Evolutionary conservation across 2,113 vertebrate genomes (phyloP).

Genomic region (Centropristis striata): DNA sequence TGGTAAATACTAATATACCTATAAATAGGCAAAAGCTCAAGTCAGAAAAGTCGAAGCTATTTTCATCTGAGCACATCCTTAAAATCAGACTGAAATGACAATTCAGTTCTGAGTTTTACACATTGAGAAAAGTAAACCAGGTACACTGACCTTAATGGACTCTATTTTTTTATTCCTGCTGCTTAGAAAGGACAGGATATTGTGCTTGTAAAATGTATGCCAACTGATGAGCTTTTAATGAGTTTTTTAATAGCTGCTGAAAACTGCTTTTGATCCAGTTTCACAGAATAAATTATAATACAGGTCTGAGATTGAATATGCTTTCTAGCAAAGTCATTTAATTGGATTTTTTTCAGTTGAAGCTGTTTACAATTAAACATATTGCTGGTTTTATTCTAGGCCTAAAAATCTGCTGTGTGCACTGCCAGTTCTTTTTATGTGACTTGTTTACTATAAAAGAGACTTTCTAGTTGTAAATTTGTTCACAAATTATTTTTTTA

Average conservation of each 20-base stretch:
- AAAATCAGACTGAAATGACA: conserved; percentile 6
- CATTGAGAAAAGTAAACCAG: neutral
- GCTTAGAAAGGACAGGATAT: conserved; percentile 18
- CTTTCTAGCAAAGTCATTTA: conserved; percentile 31
- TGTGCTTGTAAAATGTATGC: conserved; percentile 41
- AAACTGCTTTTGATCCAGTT: conserved; percentile 49
- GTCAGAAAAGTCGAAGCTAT: neutral
- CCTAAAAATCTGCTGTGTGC: neutral
- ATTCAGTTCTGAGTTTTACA: conserved; percentile 7
- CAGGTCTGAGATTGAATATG: neutral
- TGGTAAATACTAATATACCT: neutral
- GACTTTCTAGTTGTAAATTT: neutral
- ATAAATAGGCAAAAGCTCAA: neutral
- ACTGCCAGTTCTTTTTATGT: neutral
- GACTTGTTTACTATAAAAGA: neutral
- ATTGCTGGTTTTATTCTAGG: neutral
- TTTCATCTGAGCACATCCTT: neutral
- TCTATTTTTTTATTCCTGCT: conserved; percentile 31
- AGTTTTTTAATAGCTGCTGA: conserved; percentile 51
- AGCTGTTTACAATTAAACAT: conserved; percentile 19
- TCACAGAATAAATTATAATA: conserved; percentile 28
- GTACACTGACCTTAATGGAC: conserved; percentile 27
- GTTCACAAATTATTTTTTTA: neutral
- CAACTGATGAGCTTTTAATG: conserved; percentile 53
- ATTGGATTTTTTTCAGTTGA: neutral